Evolutionary conservation across 2,113 vertebrate species (phyloP).

Genomic region (Cyphomyrus discorhynchus): DNA sequence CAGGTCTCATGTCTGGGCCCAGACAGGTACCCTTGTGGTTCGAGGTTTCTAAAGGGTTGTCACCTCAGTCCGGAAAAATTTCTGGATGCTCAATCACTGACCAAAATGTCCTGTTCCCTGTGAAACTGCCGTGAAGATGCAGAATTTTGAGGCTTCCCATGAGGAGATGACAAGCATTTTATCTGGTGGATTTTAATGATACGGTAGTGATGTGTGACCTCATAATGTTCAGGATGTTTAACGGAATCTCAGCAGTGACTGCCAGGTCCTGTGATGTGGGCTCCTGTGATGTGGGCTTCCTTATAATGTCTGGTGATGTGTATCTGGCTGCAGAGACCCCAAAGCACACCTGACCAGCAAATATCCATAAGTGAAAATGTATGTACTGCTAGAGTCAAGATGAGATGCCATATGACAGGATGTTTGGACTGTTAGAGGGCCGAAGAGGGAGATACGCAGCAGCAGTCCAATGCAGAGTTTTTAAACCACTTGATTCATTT

Average conservation of each 20-base stretch:
- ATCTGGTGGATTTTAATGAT: background rate
- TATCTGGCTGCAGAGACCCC: background rate
- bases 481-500: slow-evolving; percentile 41
- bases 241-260: background rate
- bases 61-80: background rate
- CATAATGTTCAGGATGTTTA: background rate
- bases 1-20: slow-evolving; percentile 36
- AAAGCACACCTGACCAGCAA: background rate
- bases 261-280: background rate
- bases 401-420: background rate
- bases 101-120: background rate
- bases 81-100: background rate
- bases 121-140: background rate
- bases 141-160: background rate
- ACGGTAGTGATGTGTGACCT: background rate
- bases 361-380: background rate
- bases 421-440: background rate
- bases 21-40: background rate
- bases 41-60: background rate
- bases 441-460: background rate
- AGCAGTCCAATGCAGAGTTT: background rate
- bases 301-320: background rate
- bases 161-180: background rate
- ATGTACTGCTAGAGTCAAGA: background rate
- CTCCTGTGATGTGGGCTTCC: background rate